phyloP scores from a whole-genome alignment of 2,797 vertebrate genomes.

The Kryptopterus vitreolus region DNA sequence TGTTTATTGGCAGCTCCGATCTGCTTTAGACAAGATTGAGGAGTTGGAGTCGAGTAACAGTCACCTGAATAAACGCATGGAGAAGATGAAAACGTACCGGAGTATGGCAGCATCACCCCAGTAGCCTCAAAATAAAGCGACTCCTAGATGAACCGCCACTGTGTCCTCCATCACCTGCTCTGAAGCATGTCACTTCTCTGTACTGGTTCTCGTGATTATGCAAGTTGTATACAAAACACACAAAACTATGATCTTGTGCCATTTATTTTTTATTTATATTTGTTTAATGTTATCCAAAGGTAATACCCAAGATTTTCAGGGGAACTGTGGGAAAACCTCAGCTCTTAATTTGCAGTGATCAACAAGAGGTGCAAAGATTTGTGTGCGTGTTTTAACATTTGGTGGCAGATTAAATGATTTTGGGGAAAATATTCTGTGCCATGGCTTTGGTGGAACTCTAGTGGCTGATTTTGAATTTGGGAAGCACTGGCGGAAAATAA shows the following conservation, averaged over 20 bases:
- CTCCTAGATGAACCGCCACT: slow-evolving; percentile 18
- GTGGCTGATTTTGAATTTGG: background rate
- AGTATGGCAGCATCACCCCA: slow-evolving; percentile 81
- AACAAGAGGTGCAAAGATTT: background rate
- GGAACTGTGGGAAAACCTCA: background rate
- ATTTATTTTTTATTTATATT: background rate
- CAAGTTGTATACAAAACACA: background rate
- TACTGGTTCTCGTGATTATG: background rate
- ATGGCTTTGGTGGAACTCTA: background rate
- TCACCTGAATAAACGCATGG: slow-evolving; percentile 88
- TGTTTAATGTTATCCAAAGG: background rate
- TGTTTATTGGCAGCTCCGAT: slow-evolving; percentile 77
- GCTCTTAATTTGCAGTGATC: background rate
- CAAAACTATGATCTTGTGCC: background rate
- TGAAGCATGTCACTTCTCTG: slow-evolving; percentile 11
- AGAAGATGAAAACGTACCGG: slow-evolving; percentile 91
- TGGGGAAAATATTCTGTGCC: background rate
- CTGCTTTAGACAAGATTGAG: slow-evolving; percentile 90
- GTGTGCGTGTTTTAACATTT: background rate
- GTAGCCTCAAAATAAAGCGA: slow-evolving; percentile 63
- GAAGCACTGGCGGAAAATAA: background rate
- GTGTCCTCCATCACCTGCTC: slow-evolving; percentile 30
- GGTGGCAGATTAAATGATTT: background rate
- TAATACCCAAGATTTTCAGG: background rate
- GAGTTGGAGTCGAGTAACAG: slow-evolving; percentile 93